Evolutionary conservation across 2,797 vertebrate genomes (phyloP).

Genomic region (Eurystomus glaucurus): DNA sequence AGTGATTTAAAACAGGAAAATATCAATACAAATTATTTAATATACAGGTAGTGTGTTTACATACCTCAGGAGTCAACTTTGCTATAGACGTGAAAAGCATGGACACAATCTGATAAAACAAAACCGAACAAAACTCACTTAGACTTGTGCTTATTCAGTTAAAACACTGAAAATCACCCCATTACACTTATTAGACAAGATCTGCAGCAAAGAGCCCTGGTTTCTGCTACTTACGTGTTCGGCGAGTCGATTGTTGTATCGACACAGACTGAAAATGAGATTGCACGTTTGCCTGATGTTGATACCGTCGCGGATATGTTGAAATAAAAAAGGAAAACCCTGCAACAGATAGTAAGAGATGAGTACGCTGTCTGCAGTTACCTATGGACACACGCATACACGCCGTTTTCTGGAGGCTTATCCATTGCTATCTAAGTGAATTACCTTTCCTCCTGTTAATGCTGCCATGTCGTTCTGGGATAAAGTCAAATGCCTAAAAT

Average conservation of each 20-base stretch:
- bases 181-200: background rate
- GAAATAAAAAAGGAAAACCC: slow-evolving; percentile 98
- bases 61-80: slow-evolving; percentile 97
- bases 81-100: slow-evolving; percentile 99
- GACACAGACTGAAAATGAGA: slow-evolving; percentile 98
- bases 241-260: slow-evolving; percentile 97
- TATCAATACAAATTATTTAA: background rate
- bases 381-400: rapidly evolving
- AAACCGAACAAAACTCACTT: slow-evolving; percentile 65
- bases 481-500: slow-evolving; percentile 93
- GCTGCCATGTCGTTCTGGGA: slow-evolving; percentile 99
- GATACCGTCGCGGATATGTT: slow-evolving; percentile 98
- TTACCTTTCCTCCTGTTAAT: slow-evolving; percentile 95
- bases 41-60: slow-evolving; percentile 14
- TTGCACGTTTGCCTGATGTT: slow-evolving; percentile 99
- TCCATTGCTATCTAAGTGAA: background rate
- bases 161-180: background rate
- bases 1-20: background rate
- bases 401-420: background rate
- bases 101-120: slow-evolving; percentile 92
- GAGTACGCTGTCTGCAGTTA: background rate
- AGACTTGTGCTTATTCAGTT: slow-evolving; percentile 7
- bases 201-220: background rate
- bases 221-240: slow-evolving; percentile 90
- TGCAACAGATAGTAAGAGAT: slow-evolving; percentile 70